Base-by-base conservation (phyloP, 2,888 invertebrate genomes). In the Melieria picta region DNA sequence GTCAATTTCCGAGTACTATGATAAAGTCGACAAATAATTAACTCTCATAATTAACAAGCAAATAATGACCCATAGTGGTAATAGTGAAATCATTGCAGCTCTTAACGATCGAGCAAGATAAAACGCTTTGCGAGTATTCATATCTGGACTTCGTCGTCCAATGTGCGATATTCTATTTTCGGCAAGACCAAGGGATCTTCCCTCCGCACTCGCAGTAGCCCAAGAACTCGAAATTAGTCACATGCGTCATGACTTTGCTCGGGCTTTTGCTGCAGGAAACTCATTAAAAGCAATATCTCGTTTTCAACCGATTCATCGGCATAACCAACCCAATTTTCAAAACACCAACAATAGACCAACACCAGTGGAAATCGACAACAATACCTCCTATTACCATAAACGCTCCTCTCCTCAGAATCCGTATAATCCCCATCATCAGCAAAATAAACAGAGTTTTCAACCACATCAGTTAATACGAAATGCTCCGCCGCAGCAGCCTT, bases 11-110 rank as follows among this genome's bases (percentile, higher is more conserved):
- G 52, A 67, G 0, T 67, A 60, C 9, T 67, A 58, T 6, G 48
- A 66, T 30, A 58, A 16, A 58, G 58, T 66, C 5, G 66, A 48
- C 58, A 66, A 66, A 30, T 50, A 58, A 58, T 48, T 47, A 42
- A 66, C 66, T 7, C 47, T 58, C 47, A 66, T 66, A 46, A 48
- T 67, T 60, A 67, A 60, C 13, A 67, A 67, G 30, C 48, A 67
- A 60, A 60, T 67, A 58, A 66, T 58, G 58, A 56, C 13, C 11
- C 47, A 65, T 65, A 67, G 48, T 30, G 58, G 48, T 47, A 67
- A 67, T 48, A 60, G 48, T 0, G 55, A 65, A 43, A 55, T 7
- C 55, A 65, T 55, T 55, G 13, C 42, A 7, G 65, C 55, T 65
- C 56, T 65, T 43, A 65, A 55, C 45, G 56, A 65, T 7, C 45